These are phyloP conservation scores for Melangyna quadrimaculata DNA, from an alignment of 2,888 invertebrate genomes.

Conservation along the genomic window DNA sequence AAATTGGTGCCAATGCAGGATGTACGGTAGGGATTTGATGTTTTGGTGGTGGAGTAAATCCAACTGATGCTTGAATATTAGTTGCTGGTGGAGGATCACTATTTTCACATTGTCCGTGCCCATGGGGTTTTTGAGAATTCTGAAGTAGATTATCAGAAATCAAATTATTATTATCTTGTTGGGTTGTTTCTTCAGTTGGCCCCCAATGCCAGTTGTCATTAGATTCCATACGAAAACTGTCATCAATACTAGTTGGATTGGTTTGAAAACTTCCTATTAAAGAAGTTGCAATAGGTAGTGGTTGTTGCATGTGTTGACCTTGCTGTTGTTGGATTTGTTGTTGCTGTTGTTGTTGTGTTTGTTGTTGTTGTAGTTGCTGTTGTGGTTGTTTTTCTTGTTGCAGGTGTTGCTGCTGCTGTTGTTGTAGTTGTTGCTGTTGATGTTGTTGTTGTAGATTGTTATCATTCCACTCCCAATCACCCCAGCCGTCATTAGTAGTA, in stretches of 20 bases:
- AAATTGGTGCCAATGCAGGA: constrained; percentile 16
- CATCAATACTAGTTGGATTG: constrained; percentile 81
- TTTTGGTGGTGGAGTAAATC: constrained; percentile 65
- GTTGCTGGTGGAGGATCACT: neutral
- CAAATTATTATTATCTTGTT: constrained; percentile 30
- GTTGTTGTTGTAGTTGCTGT: constrained; percentile 58
- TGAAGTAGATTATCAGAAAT: constrained; percentile 82
- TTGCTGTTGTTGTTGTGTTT: constrained; percentile 58
- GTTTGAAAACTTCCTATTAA: constrained; percentile 31
- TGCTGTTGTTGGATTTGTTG: constrained; percentile 55
- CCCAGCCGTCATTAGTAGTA: constrained; percentile 78
- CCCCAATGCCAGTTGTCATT: constrained; percentile 85
- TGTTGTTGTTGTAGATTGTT: constrained; percentile 61
- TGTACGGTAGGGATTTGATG: constrained; percentile 67
- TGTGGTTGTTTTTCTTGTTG: constrained; percentile 52
- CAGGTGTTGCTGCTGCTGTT: constrained; percentile 18
- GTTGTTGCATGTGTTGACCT: constrained; percentile 58
- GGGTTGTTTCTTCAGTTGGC: constrained; percentile 80
- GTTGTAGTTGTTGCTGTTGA: constrained; percentile 3
- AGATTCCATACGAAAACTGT: constrained; percentile 82
- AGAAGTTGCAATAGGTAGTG: constrained; percentile 41
- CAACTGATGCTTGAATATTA: constrained; percentile 29
- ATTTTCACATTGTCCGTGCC: constrained; percentile 21
- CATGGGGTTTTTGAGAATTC: constrained; percentile 81
- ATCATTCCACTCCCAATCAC: constrained; percentile 79